A percentile compares a stretch with the other conserved stretches of the same genome.
Evolutionary conservation across 2,113 vertebrate genomes (phyloP).

Genomic region (Euleptes europaea): DNA sequence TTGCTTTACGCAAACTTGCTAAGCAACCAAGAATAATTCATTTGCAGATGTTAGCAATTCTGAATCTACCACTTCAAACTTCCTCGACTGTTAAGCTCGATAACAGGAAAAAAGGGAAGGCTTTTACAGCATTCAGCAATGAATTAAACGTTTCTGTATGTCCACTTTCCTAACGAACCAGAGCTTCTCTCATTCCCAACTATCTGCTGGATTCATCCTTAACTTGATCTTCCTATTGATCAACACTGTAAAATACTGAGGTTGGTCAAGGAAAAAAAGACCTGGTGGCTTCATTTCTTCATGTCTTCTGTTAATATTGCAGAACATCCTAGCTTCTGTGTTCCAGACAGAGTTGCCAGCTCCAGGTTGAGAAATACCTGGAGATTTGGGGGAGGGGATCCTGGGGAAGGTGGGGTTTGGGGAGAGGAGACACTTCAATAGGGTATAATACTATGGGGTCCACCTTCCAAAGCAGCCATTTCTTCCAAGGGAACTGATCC

Average conservation of each 20-base stretch:
- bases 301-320: too few relatives aligned
- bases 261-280: too few relatives aligned
- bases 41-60: conserved; percentile 16
- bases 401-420: too few relatives aligned
- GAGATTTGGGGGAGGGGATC: too few relatives aligned
- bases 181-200: conserved; percentile 22
- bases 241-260: background rate
- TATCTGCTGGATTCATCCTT: background rate
- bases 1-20: background rate
- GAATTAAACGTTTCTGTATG: background rate
- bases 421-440: too few relatives aligned
- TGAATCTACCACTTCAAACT: conserved; percentile 23
- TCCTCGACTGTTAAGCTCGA: rapidly evolving
- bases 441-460: too few relatives aligned
- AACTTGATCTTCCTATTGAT: background rate
- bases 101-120: background rate
- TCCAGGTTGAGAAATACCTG: too few relatives aligned
- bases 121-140: background rate
- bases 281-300: too few relatives aligned
- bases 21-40: background rate
- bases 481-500: too few relatives aligned
- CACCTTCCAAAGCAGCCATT: too few relatives aligned
- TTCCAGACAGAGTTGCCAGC: too few relatives aligned
- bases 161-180: background rate
- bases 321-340: too few relatives aligned